Conservation (phyloP, 2,113 vertebrate species). For the Macrotis lagotis region DNA sequence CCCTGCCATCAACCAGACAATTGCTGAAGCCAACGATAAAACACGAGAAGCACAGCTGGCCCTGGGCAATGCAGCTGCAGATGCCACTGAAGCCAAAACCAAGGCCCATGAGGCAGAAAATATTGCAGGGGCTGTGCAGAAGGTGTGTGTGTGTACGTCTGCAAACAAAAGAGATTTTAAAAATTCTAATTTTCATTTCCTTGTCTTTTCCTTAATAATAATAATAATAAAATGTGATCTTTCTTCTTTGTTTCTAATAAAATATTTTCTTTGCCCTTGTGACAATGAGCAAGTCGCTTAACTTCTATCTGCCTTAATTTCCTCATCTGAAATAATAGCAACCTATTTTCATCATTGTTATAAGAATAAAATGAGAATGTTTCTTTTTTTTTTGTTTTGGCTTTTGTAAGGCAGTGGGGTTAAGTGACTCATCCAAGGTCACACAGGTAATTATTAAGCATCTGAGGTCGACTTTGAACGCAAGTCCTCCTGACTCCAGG, state of each 20-base stretch:
- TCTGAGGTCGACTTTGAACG: no score
- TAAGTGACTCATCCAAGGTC: no score
- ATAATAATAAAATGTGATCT: no score
- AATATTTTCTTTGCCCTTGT: not conserved
- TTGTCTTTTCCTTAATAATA: not conserved
- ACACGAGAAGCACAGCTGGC: slow-evolving; percentile 90
- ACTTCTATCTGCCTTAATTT: not conserved
- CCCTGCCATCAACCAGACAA: slow-evolving; percentile 91
- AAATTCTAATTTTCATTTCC: rapidly evolving
- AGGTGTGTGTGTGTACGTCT: slow-evolving; percentile 81
- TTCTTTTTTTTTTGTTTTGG: no score
- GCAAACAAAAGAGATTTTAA: not conserved
- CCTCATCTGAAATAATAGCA: not conserved
- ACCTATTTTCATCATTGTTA: not conserved
- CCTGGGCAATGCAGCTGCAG: slow-evolving; percentile 89
- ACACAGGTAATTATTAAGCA: no score
- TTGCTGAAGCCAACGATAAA: slow-evolving; percentile 92
- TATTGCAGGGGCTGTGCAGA: slow-evolving; percentile 91
- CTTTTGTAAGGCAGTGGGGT: no score
- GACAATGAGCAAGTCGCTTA: not conserved
- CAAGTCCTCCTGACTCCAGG: no score
- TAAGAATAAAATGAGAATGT: not conserved
- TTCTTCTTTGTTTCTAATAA: not conserved
- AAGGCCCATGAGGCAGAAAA: slow-evolving; percentile 92
- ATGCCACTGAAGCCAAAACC: slow-evolving; percentile 91